These are phyloP conservation scores for Papilio protenor DNA, from an alignment of 2,888 invertebrate genomes.

Conservation along the genomic window DNA sequence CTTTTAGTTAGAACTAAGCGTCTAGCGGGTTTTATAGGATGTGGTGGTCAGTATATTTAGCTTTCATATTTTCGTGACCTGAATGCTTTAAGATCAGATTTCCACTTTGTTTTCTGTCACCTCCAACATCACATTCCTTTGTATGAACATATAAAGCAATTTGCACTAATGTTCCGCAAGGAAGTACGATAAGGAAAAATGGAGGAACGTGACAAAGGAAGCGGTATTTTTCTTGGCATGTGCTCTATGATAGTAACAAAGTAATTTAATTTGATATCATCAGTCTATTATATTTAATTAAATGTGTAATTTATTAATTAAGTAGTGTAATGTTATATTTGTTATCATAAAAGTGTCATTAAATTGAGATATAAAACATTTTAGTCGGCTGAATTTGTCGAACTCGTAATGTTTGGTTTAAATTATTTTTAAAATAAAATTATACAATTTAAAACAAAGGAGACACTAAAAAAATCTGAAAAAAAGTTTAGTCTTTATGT, in stretches of 20 bases:
- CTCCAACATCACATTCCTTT: slow-evolving; percentile 2
- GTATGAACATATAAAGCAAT: slow-evolving; percentile 24
- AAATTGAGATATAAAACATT: neutral
- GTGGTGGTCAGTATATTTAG: neutral
- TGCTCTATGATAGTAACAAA: neutral
- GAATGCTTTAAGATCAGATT: neutral
- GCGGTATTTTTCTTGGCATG: slow-evolving; percentile 9
- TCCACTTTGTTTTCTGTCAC: slow-evolving; percentile 14
- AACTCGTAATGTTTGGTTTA: neutral
- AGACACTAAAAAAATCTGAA: too few relatives aligned
- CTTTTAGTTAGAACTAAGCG: too few relatives aligned
- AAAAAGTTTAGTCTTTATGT: too few relatives aligned
- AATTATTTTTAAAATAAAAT: too few relatives aligned
- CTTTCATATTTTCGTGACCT: neutral
- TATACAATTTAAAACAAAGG: too few relatives aligned
- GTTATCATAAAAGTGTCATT: neutral
- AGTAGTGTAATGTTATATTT: neutral
- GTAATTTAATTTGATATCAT: neutral
- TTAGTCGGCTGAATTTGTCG: neutral
- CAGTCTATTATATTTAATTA: neutral
- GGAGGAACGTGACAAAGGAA: slow-evolving; percentile 3
- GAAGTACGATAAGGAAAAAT: slow-evolving; percentile 14
- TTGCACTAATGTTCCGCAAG: slow-evolving; percentile 13
- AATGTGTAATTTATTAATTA: slow-evolving; percentile 1
- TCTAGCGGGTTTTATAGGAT: too few relatives aligned